These are phyloP conservation scores for Heliconius sara DNA, from an alignment of 2,888 invertebrate genomes.

Conservation along the genomic window DNA sequence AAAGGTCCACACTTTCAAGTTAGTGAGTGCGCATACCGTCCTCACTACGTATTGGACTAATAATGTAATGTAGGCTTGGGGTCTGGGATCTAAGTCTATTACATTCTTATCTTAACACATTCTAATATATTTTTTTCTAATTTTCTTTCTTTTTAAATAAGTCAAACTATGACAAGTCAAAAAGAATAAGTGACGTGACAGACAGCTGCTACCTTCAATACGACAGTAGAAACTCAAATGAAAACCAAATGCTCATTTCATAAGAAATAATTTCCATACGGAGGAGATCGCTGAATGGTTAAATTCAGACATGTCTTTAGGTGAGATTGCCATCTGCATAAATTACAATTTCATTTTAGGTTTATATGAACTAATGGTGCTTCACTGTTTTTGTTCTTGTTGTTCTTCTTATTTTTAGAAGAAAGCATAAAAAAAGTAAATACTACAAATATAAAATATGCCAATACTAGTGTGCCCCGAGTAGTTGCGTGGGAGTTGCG, in stretches of 20 bases:
- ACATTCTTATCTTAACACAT: not conserved
- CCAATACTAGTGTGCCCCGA: too few relatives aligned
- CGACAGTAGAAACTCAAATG: constrained; percentile 23
- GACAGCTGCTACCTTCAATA: constrained; percentile 28
- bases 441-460: too few relatives aligned
- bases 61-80: too few relatives aligned
- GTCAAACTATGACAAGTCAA: not conserved
- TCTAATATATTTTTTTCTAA: not conserved
- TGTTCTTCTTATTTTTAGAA: not conserved
- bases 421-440: too few relatives aligned
- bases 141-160: not conserved
- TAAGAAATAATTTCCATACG: constrained; percentile 42
- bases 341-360: not conserved
- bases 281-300: constrained; percentile 20
- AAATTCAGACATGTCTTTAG: constrained; percentile 24
- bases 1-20: too few relatives aligned
- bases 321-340: constrained; percentile 26
- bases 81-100: too few relatives aligned
- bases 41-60: too few relatives aligned
- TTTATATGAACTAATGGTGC: not conserved
- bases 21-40: too few relatives aligned
- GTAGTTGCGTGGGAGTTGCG: too few relatives aligned
- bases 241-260: constrained; percentile 34
- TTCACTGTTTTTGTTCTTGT: not conserved
- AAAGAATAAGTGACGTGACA: constrained; percentile 22